Base-by-base conservation (phyloP, 2,797 vertebrate species). In the Takifugu ocellatus region DNA sequence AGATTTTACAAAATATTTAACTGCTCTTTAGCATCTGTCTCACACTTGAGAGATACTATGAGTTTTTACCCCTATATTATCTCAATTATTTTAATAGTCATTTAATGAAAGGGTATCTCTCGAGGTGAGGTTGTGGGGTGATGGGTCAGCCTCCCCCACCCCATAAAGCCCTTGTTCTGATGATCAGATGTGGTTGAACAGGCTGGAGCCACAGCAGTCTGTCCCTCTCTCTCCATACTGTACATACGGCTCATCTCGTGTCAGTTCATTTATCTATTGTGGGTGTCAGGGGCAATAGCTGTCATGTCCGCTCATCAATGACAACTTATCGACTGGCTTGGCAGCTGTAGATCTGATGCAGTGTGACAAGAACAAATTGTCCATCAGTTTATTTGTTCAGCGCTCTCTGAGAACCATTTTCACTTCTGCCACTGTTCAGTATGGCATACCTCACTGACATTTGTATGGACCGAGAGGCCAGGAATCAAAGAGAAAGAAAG, bases 251-350 rank as follows among this genome's bases (percentile, higher is more conserved):
- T 21, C 42, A 56, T 75, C 71, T 72, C 56, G 24, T 67, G 74
- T 78, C 78, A 78, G 70, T 80, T 70, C 71, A 77, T 71, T 77
- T 63, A 53, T 81, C 75, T 48, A 26, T 71, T 24, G 54, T 58
- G 67, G 75, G 78, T 83, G 84, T 84, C 84, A 66, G 52, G 45
- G 70, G 60, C 14, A 53, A 83, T 81, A 63, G 75, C 70, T 67
- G 73, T 82, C 78, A 78, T 9, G 16, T 55, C 66, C 56, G 12
- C 78, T 80, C 69, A 78, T 81, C 57, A 63, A 26, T 51, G 75
- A 36, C 62, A 31, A 29, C 54, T 70, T 70, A 83, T 75, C 33
- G 53, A 66, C 59, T 25, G 63, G 17, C 43, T 63, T 68, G 78
- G 62, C 67, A 58, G 69, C 78, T 25, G 1, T 2, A 60, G 63